These are phyloP conservation scores for Theretra japonica DNA, from an alignment of 2,888 invertebrate species.

Conservation along the genomic window DNA sequence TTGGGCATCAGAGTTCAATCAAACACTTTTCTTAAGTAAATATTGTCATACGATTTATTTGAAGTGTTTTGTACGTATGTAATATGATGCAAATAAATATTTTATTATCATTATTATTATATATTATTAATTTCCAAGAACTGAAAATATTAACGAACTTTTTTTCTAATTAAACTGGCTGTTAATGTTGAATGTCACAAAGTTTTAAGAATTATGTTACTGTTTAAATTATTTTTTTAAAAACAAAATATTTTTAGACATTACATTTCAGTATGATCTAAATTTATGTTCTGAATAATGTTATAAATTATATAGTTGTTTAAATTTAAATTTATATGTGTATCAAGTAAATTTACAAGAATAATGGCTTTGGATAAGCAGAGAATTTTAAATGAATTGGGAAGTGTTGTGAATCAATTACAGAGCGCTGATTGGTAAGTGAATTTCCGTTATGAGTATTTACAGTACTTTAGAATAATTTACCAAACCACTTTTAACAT, in stretches of 20 bases:
- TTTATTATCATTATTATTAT: no score
- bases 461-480: no score
- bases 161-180: background rate
- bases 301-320: constrained; percentile 23
- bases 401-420: constrained; percentile 77
- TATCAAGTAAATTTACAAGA: constrained; percentile 13
- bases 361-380: constrained; percentile 74
- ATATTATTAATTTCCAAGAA: background rate
- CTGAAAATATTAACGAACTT: background rate
- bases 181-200: no score
- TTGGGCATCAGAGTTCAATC: no score
- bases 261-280: constrained; percentile 19
- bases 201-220: background rate
- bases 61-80: no score
- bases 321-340: constrained; percentile 19
- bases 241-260: constrained; percentile 47
- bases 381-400: constrained; percentile 73
- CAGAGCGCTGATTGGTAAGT: constrained; percentile 78
- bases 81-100: no score
- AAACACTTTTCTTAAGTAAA: no score
- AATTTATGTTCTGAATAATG: constrained; percentile 24
- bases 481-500: no score
- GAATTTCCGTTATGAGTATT: constrained; percentile 24
- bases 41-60: no score
- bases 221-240: background rate